Conservation (phyloP, 2,797 vertebrate genomes). For the Novumbra hubbsi region DNA sequence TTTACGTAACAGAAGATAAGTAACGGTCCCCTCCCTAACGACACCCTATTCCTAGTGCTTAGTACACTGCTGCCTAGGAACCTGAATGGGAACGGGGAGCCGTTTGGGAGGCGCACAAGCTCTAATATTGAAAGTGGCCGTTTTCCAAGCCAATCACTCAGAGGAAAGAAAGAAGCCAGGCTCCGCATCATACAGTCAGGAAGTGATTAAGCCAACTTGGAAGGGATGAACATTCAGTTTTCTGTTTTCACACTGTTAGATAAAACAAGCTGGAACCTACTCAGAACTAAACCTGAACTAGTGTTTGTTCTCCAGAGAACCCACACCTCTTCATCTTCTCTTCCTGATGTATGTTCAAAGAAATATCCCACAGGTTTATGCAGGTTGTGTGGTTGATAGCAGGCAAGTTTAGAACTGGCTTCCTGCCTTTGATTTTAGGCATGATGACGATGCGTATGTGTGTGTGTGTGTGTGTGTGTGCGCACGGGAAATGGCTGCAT, state of each 20-base stretch:
- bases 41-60: background rate
- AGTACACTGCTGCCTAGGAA: background rate
- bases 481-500: background rate
- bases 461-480: background rate
- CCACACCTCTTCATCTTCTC: background rate
- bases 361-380: background rate
- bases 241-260: conserved; percentile 3
- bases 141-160: conserved; percentile 57
- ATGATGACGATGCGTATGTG: background rate
- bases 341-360: background rate
- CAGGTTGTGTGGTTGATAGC: background rate
- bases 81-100: background rate
- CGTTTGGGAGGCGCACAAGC: background rate
- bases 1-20: conserved; percentile 48
- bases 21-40: background rate
- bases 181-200: conserved; percentile 54
- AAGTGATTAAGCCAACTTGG: conserved; percentile 49
- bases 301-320: conserved; percentile 14
- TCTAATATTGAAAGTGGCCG: conserved; percentile 34
- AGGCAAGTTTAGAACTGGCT: background rate
- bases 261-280: conserved; percentile 30
- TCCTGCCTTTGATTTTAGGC: background rate
- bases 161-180: conserved; percentile 9
- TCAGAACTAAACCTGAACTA: conserved; percentile 26
- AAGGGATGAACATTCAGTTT: conserved; percentile 16